Conservation (phyloP, 2,113 vertebrate genomes). For the Chaetodon trifascialis region DNA sequence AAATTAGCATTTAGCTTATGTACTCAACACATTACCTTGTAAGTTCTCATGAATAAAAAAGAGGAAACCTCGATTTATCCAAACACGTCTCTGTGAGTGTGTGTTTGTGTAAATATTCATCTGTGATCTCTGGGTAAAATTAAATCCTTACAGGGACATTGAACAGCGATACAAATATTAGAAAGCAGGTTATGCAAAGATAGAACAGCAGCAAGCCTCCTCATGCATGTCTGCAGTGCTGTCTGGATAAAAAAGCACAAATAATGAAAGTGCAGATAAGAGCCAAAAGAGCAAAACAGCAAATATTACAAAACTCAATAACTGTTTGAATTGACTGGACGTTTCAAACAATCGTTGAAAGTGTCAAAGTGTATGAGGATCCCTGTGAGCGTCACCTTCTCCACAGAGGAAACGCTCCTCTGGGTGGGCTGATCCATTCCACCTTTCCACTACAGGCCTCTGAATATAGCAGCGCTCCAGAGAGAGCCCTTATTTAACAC, state of each 20-base stretch:
- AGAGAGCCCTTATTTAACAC: constrained; percentile 44
- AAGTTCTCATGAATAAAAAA: neutral
- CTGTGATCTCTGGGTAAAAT: neutral
- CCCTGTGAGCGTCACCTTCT: constrained; percentile 19
- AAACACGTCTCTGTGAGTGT: neutral
- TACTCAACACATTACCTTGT: neutral
- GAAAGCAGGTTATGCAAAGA: neutral
- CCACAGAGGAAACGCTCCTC: constrained; percentile 29
- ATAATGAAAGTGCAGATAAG: neutral
- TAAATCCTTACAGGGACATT: neutral
- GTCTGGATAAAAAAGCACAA: neutral
- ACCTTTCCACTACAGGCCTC: constrained; percentile 19
- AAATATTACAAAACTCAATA: neutral
- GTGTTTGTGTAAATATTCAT: neutral
- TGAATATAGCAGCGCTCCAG: constrained; percentile 24
- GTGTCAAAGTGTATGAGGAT: neutral
- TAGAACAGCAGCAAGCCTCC: neutral
- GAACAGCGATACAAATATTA: neutral
- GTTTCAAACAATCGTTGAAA: neutral
- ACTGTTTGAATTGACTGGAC: neutral
- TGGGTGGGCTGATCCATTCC: constrained; percentile 8
- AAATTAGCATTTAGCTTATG: constrained; percentile 11
- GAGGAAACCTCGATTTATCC: neutral
- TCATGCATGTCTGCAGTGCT: no score
- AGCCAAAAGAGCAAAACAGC: neutral